Evolutionary conservation across 1,140 invertebrate genomes (phyloP).

Genomic region (Pseudomyrmex gracilis): DNA sequence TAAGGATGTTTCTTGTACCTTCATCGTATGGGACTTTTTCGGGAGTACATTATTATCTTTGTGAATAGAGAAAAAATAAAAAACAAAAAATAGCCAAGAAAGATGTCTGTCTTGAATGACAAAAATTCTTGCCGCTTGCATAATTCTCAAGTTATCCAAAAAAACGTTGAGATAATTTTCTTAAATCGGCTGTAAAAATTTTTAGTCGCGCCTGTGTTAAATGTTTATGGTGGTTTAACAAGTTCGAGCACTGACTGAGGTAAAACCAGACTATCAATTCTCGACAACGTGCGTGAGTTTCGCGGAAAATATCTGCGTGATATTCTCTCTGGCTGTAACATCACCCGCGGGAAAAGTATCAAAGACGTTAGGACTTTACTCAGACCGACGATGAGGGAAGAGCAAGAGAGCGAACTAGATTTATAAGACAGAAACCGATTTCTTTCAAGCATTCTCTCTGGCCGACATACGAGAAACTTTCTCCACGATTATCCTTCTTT

Average conservation of each 20-base stretch:
- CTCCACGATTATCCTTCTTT: constrained; percentile 16
- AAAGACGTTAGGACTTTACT: constrained; percentile 35
- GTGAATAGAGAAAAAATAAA: neutral
- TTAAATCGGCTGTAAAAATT: neutral
- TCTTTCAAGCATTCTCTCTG: neutral
- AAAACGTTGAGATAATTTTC: neutral
- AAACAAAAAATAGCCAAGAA: neutral
- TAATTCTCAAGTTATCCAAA: neutral
- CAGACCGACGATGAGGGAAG: neutral
- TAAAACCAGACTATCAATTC: neutral
- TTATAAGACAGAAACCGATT: constrained; percentile 17
- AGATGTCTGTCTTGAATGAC: neutral
- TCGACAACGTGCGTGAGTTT: neutral
- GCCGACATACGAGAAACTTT: constrained; percentile 18
- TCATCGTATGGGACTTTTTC: constrained; percentile 5
- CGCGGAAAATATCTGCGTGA: constrained; percentile 23
- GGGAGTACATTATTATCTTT: constrained; percentile 12
- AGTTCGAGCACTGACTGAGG: neutral
- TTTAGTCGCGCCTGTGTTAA: too few species aligned
- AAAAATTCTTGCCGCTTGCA: neutral
- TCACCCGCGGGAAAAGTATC: neutral
- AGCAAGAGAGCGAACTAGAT: constrained; percentile 5
- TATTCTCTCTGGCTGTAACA: constrained; percentile 8
- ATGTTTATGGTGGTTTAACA: neutral
- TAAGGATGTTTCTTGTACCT: constrained; percentile 43